Percentiles rank a stretch among this genome's conserved stretches.
Conservation (phyloP, 2,113 vertebrate genomes). For the Capreolus pygargus region DNA sequence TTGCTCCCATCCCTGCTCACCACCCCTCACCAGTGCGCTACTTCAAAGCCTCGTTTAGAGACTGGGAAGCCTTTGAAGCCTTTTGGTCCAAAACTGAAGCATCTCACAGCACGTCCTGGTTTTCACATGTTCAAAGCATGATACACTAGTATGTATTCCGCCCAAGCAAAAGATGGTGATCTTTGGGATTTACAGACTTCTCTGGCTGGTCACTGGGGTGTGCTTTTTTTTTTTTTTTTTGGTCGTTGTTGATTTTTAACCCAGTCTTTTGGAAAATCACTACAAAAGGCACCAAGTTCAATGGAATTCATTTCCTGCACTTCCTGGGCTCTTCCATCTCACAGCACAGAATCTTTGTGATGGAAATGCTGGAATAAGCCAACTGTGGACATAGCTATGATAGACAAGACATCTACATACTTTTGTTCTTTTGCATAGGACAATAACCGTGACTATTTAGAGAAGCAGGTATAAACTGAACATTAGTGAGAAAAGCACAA, state of each 20-base stretch:
- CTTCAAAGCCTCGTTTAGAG: constrained; percentile 44
- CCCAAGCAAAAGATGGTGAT: background rate
- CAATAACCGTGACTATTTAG: background rate
- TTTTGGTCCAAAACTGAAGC: constrained; percentile 36
- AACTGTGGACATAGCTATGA: background rate
- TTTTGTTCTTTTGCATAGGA: background rate
- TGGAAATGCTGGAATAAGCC: background rate
- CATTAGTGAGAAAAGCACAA: background rate
- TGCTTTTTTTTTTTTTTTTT: background rate
- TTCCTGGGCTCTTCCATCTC: background rate
- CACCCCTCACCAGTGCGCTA: background rate
- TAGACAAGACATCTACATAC: background rate
- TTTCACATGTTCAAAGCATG: background rate
- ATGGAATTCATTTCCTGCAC: background rate
- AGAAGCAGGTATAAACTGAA: background rate
- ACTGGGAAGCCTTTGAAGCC: constrained; percentile 8
- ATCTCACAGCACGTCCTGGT: background rate
- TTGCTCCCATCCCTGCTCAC: background rate
- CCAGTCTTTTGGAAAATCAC: background rate
- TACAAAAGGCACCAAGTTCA: background rate
- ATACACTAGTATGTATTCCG: background rate
- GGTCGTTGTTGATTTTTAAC: background rate
- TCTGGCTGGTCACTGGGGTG: background rate
- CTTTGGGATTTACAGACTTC: background rate
- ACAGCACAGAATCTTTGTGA: background rate